These are phyloP conservation scores for Drosophila mojavensis DNA, from an alignment of 1,140 invertebrate genomes.

Conservation along the genomic window DNA sequence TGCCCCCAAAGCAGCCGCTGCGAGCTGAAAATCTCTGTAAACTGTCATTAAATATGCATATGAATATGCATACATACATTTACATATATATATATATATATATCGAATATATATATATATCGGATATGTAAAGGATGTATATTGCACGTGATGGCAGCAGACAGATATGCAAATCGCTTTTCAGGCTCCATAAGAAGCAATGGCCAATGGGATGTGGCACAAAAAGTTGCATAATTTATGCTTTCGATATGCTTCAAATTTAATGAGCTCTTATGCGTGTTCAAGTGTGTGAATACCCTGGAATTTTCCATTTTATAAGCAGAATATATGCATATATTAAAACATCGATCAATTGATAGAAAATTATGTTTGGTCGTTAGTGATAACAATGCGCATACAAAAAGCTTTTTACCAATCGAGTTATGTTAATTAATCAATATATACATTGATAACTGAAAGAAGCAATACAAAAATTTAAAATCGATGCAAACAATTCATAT, in stretches of 20 bases:
- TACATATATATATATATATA: conserved; percentile 30
- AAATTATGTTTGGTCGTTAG: too few species aligned
- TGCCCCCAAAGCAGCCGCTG: conserved; percentile 8
- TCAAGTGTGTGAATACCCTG: conserved; percentile 1
- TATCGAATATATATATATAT: conserved; percentile 30
- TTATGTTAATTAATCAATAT: too few species aligned
- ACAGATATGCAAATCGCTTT: conserved; percentile 1
- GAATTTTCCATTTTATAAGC: background rate
- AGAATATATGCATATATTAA: too few species aligned
- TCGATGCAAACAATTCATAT: too few species aligned
- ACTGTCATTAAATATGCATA: conserved; percentile 72
- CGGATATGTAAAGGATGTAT: background rate
- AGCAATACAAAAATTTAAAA: too few species aligned
- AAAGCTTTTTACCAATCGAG: too few species aligned
- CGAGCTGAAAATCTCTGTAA: conserved; percentile 47
- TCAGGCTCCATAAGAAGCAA: conserved; percentile 22
- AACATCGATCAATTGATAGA: too few species aligned
- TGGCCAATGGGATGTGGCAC: conserved; percentile 18
- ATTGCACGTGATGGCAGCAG: background rate
- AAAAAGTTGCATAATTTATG: conserved; percentile 46
- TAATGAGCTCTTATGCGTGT: background rate
- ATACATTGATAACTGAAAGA: too few species aligned
- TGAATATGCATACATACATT: conserved; percentile 28
- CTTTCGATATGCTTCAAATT: conserved; percentile 25
- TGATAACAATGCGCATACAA: too few species aligned